Percentiles rank a stretch among this genome's conserved stretches.
Evolutionary conservation across 2,113 vertebrate genomes (phyloP).

Genomic region (Halcyon malimbica): DNA sequence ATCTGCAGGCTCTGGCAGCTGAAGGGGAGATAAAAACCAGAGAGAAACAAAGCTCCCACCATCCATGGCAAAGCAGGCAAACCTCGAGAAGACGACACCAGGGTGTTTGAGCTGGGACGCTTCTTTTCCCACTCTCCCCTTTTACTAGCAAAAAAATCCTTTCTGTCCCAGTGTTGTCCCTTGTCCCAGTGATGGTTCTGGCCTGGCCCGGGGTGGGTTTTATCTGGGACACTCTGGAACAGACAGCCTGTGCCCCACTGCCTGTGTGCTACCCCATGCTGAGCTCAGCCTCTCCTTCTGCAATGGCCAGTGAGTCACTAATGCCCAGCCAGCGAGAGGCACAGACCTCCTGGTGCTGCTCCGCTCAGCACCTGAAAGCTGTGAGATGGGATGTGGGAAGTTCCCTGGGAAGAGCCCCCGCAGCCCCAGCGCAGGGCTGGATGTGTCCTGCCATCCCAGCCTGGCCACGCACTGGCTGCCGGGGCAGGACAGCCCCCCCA

Average conservation of each 20-base stretch:
- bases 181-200: background rate
- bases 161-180: background rate
- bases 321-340: accelerated
- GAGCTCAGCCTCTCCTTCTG: background rate
- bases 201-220: background rate
- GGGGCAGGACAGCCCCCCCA: background rate
- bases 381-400: accelerated
- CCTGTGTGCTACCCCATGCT: background rate
- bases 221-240: background rate
- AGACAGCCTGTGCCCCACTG: background rate
- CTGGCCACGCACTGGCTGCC: accelerated
- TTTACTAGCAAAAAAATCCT: background rate
- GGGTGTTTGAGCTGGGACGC: background rate
- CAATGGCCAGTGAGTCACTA: background rate
- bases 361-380: accelerated
- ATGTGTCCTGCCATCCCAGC: background rate
- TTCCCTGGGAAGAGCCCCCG: background rate
- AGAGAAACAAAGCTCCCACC: background rate
- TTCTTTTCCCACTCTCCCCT: background rate
- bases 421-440: background rate
- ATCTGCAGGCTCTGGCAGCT: background rate
- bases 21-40: background rate
- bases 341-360: background rate
- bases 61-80: background rate
- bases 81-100: accelerated